Conservation (phyloP, 2,888 invertebrate species). For the Fragum sueziense region DNA sequence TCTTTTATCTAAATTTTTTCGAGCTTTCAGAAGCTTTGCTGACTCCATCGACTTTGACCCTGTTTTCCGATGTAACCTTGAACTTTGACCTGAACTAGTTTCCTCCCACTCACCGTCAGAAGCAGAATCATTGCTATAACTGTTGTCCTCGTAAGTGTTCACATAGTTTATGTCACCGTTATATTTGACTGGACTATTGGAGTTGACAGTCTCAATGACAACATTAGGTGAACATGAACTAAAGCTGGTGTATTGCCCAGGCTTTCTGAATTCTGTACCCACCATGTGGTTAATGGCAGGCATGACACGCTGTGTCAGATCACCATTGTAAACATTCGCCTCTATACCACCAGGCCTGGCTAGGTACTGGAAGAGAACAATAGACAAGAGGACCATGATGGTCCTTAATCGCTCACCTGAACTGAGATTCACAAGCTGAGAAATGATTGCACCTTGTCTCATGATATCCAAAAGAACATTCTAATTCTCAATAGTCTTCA, state of each 20-base stretch:
- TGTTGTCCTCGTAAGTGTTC: background rate
- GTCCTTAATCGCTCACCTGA: too few relatives aligned
- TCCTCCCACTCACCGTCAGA: background rate
- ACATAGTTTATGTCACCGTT: background rate
- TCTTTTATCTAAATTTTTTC: background rate
- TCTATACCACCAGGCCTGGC: conserved; percentile 47
- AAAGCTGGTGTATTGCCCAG: conserved; percentile 21
- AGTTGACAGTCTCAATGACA: conserved; percentile 24
- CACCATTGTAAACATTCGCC: conserved; percentile 17
- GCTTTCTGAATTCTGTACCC: conserved; percentile 19
- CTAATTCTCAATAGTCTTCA: too few relatives aligned
- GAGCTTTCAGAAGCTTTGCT: background rate
- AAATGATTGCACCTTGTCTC: too few relatives aligned
- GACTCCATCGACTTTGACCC: background rate
- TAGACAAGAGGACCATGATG: too few relatives aligned
- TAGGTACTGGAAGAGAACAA: conserved; percentile 39
- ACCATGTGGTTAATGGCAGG: conserved; percentile 5
- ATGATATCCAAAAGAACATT: too few relatives aligned
- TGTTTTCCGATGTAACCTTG: background rate
- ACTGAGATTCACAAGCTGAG: too few relatives aligned
- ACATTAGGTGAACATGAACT: conserved; percentile 11
- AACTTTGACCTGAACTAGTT: background rate
- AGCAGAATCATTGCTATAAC: background rate
- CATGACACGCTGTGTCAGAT: background rate
- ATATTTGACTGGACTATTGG: background rate